These are phyloP conservation scores for Lepas anatifera DNA, from an alignment of 2,888 invertebrate genomes.

Conservation along the genomic window DNA sequence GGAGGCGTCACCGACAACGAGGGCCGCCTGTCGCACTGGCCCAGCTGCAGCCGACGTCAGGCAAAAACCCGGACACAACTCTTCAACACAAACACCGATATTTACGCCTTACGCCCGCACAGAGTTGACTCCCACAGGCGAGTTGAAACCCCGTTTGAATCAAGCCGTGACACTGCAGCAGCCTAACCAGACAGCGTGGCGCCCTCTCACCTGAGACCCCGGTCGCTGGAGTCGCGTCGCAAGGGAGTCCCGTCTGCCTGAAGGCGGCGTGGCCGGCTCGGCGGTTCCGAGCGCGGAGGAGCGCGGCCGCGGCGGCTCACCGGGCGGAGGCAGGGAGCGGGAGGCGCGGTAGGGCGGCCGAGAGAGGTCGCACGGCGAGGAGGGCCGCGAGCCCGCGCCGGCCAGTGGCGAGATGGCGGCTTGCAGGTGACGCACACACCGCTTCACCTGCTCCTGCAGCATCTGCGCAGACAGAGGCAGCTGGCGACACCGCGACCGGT, in stretches of 20 bases:
- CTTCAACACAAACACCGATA: too few species aligned
- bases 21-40: not conserved
- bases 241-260: not conserved
- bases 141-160: too few species aligned
- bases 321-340: slow-evolving; percentile 22
- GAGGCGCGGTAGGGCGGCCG: slow-evolving; percentile 22
- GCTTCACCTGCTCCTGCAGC: slow-evolving; percentile 43
- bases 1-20: too few species aligned
- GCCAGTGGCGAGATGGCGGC: not conserved
- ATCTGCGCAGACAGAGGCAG: not conserved
- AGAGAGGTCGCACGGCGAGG: slow-evolving; percentile 28
- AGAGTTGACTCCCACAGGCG: too few species aligned
- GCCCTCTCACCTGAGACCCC: not conserved
- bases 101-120: too few species aligned
- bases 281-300: not conserved
- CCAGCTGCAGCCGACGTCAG: too few species aligned
- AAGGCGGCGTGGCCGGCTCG: not conserved
- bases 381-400: slow-evolving; percentile 29
- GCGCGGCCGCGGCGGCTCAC: slow-evolving; percentile 9
- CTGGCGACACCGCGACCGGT: too few species aligned
- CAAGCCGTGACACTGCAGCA: too few species aligned
- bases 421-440: slow-evolving; percentile 76
- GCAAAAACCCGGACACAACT: too few species aligned
- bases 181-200: too few species aligned
- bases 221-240: not conserved